Evolutionary conservation across 2,797 vertebrate genomes (phyloP).

Genomic region (Phrynocephalus guinanensis): DNA sequence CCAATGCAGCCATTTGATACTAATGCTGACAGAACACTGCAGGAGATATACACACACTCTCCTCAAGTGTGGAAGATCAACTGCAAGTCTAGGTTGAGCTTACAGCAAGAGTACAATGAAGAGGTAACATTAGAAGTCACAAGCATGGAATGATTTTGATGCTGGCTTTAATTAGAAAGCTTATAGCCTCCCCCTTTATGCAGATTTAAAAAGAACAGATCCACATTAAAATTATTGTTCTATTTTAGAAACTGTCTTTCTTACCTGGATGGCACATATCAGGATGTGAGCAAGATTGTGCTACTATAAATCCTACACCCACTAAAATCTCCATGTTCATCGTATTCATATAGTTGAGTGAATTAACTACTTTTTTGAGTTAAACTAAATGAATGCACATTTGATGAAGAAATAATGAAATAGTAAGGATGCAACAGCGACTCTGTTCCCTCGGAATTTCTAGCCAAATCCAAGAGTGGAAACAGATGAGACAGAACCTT

Average conservation of each 20-base stretch:
- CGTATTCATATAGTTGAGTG: background rate
- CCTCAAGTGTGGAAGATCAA: background rate
- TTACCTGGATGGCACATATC: background rate
- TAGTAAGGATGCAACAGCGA: background rate
- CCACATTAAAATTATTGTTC: background rate
- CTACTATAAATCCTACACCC: background rate
- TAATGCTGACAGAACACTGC: background rate
- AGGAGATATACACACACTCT: background rate
- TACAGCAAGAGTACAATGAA: background rate
- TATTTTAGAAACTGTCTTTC: background rate
- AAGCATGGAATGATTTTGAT: background rate
- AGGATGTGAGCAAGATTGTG: background rate
- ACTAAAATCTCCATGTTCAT: background rate
- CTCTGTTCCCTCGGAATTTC: background rate
- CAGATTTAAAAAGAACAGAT: background rate
- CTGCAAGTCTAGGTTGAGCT: background rate
- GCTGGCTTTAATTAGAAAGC: background rate
- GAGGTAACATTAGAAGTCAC: background rate
- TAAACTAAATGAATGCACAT: background rate
- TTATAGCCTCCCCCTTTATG: background rate
- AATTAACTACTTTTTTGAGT: background rate
- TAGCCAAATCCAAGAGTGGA: background rate
- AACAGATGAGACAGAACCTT: too few species aligned
- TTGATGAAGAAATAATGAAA: background rate
- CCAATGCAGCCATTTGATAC: background rate